Percentiles rank a stretch among this genome's conserved stretches.
These are phyloP conservation scores for Cosmorhoe ocellata DNA, from an alignment of 2,888 invertebrate genomes.

Conservation along the genomic window DNA sequence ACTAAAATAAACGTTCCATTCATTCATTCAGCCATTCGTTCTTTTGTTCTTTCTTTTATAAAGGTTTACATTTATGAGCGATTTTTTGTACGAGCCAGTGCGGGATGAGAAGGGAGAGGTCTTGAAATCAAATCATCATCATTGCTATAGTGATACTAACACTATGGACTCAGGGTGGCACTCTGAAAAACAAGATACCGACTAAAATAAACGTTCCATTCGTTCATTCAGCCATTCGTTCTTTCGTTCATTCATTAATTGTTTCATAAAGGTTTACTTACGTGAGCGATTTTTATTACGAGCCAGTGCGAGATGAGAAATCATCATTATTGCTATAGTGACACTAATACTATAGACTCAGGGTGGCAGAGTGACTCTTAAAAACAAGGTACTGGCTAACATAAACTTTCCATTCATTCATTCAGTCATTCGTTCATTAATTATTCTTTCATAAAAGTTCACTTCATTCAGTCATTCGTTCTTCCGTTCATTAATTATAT, in stretches of 20 bases:
- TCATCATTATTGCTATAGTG: conserved; percentile 81
- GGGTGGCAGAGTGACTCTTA: conserved; percentile 87
- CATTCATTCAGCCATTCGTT: background rate
- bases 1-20: conserved; percentile 28
- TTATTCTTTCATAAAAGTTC: too few species aligned
- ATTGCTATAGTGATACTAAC: conserved; percentile 82
- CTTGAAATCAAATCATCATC: conserved; percentile 71
- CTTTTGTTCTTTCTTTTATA: too few species aligned
- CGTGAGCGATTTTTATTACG: too few species aligned
- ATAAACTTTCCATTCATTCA: background rate
- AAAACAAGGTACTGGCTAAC: conserved; percentile 77
- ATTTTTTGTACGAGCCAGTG: conserved; percentile 69
- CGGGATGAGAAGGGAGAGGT: conserved; percentile 66
- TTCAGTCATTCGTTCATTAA: background rate
- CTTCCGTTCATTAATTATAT: too few species aligned
- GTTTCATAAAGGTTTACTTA: too few species aligned
- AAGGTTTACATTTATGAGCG: too few species aligned
- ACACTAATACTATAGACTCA: conserved; percentile 85
- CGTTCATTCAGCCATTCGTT: background rate
- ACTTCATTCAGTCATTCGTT: background rate
- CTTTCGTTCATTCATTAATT: too few species aligned
- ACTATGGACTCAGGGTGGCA: conserved; percentile 88
- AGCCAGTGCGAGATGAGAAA: conserved; percentile 68
- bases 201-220: conserved; percentile 28
- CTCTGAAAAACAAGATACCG: conserved; percentile 83